These are phyloP conservation scores for Hyposoter didymator DNA, from an alignment of 2,888 invertebrate genomes.

Conservation along the genomic window DNA sequence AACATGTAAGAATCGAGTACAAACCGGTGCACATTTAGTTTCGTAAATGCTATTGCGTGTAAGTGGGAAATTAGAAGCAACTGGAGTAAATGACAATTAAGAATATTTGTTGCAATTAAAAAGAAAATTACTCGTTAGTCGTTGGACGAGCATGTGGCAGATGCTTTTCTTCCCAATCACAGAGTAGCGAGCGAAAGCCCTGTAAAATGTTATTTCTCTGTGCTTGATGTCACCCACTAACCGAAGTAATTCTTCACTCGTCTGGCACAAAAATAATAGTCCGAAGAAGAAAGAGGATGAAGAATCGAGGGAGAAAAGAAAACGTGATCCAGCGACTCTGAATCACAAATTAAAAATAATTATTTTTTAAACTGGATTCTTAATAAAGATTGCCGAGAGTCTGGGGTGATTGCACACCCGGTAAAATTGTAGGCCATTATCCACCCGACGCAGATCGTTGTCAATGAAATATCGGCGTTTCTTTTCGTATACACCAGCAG, in stretches of 20 bases:
- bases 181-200: constrained; percentile 13
- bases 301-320: constrained; percentile 67
- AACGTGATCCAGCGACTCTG: constrained; percentile 76
- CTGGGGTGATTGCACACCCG: constrained; percentile 71
- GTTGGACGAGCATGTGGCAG: constrained; percentile 2
- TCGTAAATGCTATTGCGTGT: background rate
- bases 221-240: constrained; percentile 15
- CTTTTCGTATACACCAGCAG: constrained; percentile 72
- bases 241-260: constrained; percentile 39
- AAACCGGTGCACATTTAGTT: background rate
- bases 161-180: constrained; percentile 27
- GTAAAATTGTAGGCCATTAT: constrained; percentile 81
- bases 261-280: constrained; percentile 54
- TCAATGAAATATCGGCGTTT: constrained; percentile 84
- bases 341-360: constrained; percentile 83
- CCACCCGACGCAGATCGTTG: constrained; percentile 82
- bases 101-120: constrained; percentile 35
- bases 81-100: constrained; percentile 1
- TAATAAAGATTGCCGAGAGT: constrained; percentile 76
- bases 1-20: background rate
- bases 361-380: constrained; percentile 83
- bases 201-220: constrained; percentile 24
- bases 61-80: background rate
- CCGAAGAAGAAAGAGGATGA: constrained; percentile 27
- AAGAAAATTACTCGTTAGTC: constrained; percentile 23